Percentiles rank a stretch among this genome's conserved stretches.
These are phyloP conservation scores for Cyaniris semiargus DNA, from an alignment of 2,888 invertebrate genomes.

Conservation along the genomic window DNA sequence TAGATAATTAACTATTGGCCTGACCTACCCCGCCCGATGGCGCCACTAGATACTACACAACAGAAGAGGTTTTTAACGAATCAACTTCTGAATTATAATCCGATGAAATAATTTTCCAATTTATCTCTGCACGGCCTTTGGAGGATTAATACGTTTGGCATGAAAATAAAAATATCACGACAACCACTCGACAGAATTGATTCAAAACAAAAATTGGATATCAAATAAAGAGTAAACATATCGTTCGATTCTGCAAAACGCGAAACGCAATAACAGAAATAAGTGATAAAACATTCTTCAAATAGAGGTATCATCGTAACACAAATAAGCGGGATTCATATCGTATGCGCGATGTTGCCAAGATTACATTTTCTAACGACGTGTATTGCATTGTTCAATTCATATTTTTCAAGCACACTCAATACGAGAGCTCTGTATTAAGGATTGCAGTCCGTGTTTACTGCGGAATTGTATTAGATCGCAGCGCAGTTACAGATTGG, in stretches of 20 bases:
- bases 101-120: constrained; percentile 3
- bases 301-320: neutral
- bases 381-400: constrained; percentile 35
- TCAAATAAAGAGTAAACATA: neutral
- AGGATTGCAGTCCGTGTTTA: constrained; percentile 33
- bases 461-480: constrained; percentile 28
- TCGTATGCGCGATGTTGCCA: constrained; percentile 31
- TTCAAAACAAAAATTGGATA: constrained; percentile 3
- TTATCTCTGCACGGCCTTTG: neutral
- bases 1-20: constrained; percentile 16
- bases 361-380: constrained; percentile 35
- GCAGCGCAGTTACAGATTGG: neutral
- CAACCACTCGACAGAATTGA: neutral
- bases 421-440: constrained; percentile 31
- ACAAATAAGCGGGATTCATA: constrained; percentile 25
- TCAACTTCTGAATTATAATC: neutral
- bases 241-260: neutral
- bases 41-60: neutral
- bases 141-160: neutral
- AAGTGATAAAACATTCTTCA: constrained; percentile 13
- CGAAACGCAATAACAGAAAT: constrained; percentile 23
- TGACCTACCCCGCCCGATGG: neutral
- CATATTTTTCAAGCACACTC: constrained; percentile 36
- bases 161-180: neutral
- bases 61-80: constrained; percentile 17